These are phyloP conservation scores for Daphoenositta chrysoptera DNA, from an alignment of 2,113 vertebrate genomes.

Conservation along the genomic window DNA sequence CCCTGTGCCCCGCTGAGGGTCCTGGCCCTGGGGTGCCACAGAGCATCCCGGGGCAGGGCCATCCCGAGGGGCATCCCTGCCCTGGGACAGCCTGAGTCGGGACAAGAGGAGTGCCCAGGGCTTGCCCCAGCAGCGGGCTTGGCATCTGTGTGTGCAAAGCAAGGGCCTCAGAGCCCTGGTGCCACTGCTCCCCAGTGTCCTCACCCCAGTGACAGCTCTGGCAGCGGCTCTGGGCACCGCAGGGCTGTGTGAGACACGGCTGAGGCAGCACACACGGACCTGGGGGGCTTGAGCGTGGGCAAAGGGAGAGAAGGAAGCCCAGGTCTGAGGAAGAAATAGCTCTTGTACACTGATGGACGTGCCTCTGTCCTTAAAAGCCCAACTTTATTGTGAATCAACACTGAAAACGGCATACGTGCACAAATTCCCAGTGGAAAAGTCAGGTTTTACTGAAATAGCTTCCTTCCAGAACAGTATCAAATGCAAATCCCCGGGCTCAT, in stretches of 20 bases:
- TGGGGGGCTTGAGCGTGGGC: background rate
- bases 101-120: background rate
- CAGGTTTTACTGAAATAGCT: background rate
- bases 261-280: background rate
- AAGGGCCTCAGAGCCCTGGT: no score
- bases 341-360: fast-evolving
- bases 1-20: fast-evolving
- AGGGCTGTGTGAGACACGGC: background rate
- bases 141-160: background rate
- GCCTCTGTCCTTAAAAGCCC: background rate
- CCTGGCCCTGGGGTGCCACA: fast-evolving
- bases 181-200: background rate
- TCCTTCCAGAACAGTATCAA: background rate
- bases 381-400: background rate
- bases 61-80: background rate
- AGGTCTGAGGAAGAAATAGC: background rate
- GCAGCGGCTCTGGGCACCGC: background rate
- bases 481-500: background rate
- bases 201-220: background rate
- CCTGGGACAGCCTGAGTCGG: background rate
- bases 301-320: background rate
- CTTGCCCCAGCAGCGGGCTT: background rate
- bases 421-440: background rate
- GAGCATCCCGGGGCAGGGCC: background rate
- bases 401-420: fast-evolving